A percentile compares a stretch with the other conserved stretches of the same genome.
Evolutionary conservation across 2,113 vertebrate species (phyloP).

Genomic region (Falcunculus frontatus): DNA sequence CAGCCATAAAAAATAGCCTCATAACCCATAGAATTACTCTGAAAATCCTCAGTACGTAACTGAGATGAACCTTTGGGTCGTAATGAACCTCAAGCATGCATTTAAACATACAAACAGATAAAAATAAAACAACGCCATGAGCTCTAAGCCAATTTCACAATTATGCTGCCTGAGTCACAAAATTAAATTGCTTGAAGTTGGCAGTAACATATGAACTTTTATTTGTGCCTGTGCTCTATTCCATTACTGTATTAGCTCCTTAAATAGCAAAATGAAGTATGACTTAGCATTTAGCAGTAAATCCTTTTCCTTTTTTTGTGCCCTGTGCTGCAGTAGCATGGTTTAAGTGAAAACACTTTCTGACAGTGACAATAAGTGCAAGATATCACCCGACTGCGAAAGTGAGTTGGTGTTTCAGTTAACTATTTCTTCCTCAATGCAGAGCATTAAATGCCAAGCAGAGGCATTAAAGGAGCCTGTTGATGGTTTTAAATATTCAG

Average conservation of each 20-base stretch:
- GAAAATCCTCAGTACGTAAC: not conserved
- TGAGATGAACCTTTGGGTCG: not conserved
- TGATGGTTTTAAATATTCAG: constrained; percentile 36
- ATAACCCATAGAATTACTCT: not conserved
- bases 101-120: constrained; percentile 23
- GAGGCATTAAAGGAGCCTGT: not conserved
- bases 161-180: constrained; percentile 16
- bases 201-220: not conserved
- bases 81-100: not conserved
- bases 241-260: constrained; percentile 25
- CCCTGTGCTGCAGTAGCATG: not conserved
- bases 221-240: constrained; percentile 18
- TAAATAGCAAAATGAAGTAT: constrained; percentile 39
- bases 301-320: not conserved
- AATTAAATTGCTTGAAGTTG: constrained; percentile 19
- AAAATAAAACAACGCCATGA: constrained; percentile 25
- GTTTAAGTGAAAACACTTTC: not conserved
- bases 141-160: constrained; percentile 29
- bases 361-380: not conserved
- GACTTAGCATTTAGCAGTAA: constrained; percentile 30
- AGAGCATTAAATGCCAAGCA: not conserved
- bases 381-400: not conserved
- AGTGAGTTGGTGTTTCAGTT: not conserved
- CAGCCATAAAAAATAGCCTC: not conserved
- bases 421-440: not conserved